Percentiles rank a stretch among this genome's conserved stretches.
Conservation (phyloP, 2,888 invertebrate genomes). For the Agrenia bidenticulata region DNA sequence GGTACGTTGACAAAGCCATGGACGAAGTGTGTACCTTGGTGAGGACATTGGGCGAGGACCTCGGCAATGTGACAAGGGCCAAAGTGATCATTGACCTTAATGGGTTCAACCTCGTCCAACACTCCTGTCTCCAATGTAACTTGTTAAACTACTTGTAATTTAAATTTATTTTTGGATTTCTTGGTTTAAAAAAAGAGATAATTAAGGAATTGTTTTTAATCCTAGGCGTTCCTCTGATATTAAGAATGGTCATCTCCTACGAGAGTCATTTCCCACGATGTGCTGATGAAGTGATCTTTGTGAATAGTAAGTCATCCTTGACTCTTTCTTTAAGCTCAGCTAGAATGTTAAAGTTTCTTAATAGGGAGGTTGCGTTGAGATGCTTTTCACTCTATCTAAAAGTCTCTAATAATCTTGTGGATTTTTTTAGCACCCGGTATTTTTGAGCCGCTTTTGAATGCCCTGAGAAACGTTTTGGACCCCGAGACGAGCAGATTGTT, state of each 20-base stretch:
- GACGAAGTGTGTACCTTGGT: background rate
- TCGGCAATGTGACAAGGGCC: slow-evolving; percentile 19
- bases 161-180: background rate
- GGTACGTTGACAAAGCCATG: background rate
- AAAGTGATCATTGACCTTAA: slow-evolving; percentile 28
- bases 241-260: slow-evolving; percentile 24
- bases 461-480: background rate
- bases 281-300: slow-evolving; percentile 24
- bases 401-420: background rate
- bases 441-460: background rate
- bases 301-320: slow-evolving; percentile 23
- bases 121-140: slow-evolving; percentile 25
- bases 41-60: background rate
- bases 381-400: too few species aligned
- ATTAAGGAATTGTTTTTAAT: background rate
- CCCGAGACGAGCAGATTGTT: background rate
- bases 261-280: slow-evolving; percentile 26
- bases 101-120: slow-evolving; percentile 30
- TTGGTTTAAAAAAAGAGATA: background rate
- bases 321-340: too few species aligned
- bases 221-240: slow-evolving; percentile 24
- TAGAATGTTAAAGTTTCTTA: background rate
- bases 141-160: background rate
- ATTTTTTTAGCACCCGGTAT: background rate
- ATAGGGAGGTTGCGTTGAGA: too few species aligned